Evolutionary conservation across 1,140 invertebrate genomes (phyloP), one percentile per base, ranked within the genome.

Genomic region (Asobara japonica): DNA sequence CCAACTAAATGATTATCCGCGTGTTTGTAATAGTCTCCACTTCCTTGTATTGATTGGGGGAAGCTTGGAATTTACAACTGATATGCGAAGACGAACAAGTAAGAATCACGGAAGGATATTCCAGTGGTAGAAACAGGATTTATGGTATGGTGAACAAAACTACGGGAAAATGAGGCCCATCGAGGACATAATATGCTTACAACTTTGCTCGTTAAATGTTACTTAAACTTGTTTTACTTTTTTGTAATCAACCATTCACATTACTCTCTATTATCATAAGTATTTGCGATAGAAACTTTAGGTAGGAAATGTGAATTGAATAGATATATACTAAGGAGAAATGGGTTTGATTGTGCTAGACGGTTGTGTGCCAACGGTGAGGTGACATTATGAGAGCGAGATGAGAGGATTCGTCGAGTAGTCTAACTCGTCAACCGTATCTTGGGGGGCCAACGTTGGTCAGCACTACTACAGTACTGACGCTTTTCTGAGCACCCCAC

Each of bases 341-440:
- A 76, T 74, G 75, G 75, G 71, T 8, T 36, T 51, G 66, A 74
- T 76, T 74, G 77, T 61, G 33, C 38, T 60, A 30, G 33, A 56
- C 41, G 20, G 64, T 45, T 36, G 41, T 61, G 51, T 62, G 56
- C 48, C 27, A 22, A 30, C 62, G 65, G 30, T 62, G 69, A 78
- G 79, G 82, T 84, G 81, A 83, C 79, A 78, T 75, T 30, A n/a
- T 6, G 60, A n/a, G 29, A n/a, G n/a, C n/a, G 29, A 3, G 13
- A 29, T 13, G 60, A n/a, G 77, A 79, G 80, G 79, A 78, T 81
- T 68, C 79, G 78, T 76, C 60, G 18, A 25, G 13, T 27, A 65
- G 72, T 76, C 75, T 77, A 78, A 77, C 84, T 80, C 83, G 83
- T 85, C 84, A 82, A 84, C 77, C 84, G 81, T 84, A 83, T 84